Conservation (phyloP, 35 echinoderm and acorn worm genomes). For the Diadema setosum region DNA sequence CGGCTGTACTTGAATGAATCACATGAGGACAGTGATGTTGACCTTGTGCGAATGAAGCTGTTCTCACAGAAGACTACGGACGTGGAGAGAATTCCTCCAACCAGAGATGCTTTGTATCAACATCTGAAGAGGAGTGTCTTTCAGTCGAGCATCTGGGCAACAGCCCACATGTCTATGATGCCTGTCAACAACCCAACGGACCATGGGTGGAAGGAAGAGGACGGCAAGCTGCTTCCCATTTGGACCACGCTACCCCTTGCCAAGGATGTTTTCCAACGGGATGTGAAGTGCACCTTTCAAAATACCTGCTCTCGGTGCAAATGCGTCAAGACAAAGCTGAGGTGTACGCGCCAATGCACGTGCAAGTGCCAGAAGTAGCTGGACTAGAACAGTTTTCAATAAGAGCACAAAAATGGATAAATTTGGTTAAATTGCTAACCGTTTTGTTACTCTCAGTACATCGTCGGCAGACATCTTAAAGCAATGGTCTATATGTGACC, state of each 20-base stretch:
- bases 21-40: background rate
- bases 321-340: background rate
- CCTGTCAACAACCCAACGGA: constrained; percentile 2
- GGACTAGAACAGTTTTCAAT: too few relatives aligned
- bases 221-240: background rate
- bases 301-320: background rate
- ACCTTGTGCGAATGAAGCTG: background rate
- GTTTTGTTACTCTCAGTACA: too few relatives aligned
- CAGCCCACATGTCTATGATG: constrained; percentile 13
- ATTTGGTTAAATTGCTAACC: too few relatives aligned
- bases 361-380: too few relatives aligned
- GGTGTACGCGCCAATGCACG: background rate
- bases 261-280: background rate
- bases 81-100: background rate
- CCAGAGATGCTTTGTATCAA: background rate
- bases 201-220: constrained; percentile 6
- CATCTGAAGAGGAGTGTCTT: background rate
- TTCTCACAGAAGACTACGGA: background rate
- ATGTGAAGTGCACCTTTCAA: background rate
- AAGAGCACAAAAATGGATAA: background rate
- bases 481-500: too few relatives aligned
- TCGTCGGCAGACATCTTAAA: too few relatives aligned
- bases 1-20: background rate
- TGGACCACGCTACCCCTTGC: background rate
- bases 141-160: background rate